Percentiles rank a stretch among this genome's conserved stretches.
Evolutionary conservation across 1,140 invertebrate genomes (phyloP).

Genomic region (Drosophila carrolli): DNA sequence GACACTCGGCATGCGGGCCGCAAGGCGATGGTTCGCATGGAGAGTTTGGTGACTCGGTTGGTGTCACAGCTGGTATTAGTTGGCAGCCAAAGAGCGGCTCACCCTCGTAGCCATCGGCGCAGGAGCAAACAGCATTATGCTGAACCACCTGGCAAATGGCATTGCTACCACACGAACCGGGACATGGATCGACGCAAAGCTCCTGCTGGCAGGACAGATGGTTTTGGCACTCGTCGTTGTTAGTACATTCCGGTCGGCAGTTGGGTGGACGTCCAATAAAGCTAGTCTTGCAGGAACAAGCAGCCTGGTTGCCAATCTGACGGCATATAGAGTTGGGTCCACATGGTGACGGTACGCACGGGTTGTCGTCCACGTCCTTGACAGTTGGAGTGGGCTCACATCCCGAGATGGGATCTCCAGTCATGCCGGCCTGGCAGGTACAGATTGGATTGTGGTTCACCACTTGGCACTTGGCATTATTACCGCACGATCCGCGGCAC

Average conservation of each 20-base stretch:
- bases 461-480: slow-evolving; percentile 92
- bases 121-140: slow-evolving; percentile 91
- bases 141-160: slow-evolving; percentile 87
- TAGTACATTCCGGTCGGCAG: slow-evolving; percentile 88
- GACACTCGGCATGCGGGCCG: slow-evolving; percentile 89
- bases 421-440: slow-evolving; percentile 89
- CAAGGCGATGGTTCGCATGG: slow-evolving; percentile 90
- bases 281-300: slow-evolving; percentile 89
- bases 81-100: slow-evolving; percentile 90
- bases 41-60: slow-evolving; percentile 85
- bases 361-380: slow-evolving; percentile 85
- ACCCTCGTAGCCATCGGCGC: slow-evolving; percentile 89
- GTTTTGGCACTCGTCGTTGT: slow-evolving; percentile 88
- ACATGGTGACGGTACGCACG: slow-evolving; percentile 92
- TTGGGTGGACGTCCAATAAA: slow-evolving; percentile 89
- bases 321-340: slow-evolving; percentile 92
- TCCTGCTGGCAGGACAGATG: slow-evolving; percentile 89
- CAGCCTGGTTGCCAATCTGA: slow-evolving; percentile 88
- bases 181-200: slow-evolving; percentile 87
- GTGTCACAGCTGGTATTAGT: slow-evolving; percentile 69
- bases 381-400: slow-evolving; percentile 85
- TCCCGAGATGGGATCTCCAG: slow-evolving; percentile 91
- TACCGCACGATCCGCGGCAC: slow-evolving; percentile 92
- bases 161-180: slow-evolving; percentile 84
- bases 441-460: slow-evolving; percentile 94